These are phyloP conservation scores for Tuberolachnus salignus DNA, from an alignment of 2,888 invertebrate genomes.

Conservation along the genomic window DNA sequence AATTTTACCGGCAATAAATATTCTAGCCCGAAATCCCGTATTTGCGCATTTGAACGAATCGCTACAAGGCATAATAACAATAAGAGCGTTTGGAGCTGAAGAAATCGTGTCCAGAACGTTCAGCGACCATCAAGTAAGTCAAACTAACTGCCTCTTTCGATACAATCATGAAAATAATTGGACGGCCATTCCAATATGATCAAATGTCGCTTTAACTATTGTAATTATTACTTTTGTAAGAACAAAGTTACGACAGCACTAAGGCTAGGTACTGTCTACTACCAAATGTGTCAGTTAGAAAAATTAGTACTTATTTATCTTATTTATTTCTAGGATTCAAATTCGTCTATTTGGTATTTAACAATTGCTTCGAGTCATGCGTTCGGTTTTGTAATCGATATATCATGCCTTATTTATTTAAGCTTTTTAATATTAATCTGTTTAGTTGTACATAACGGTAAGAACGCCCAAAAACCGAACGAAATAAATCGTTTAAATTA, in stretches of 20 bases:
- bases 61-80: constrained; percentile 78
- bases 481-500: too few relatives aligned
- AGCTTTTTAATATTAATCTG: constrained; percentile 84
- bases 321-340: constrained; percentile 50
- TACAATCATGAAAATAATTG: neutral
- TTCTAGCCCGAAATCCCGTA: constrained; percentile 79
- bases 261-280: too few relatives aligned
- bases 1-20: too few relatives aligned
- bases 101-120: constrained; percentile 67
- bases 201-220: too few relatives aligned
- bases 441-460: constrained; percentile 65
- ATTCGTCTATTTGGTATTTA: constrained; percentile 84
- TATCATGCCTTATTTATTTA: constrained; percentile 85
- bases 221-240: too few relatives aligned
- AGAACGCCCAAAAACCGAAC: constrained; percentile 28
- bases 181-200: too few relatives aligned
- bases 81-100: constrained; percentile 77
- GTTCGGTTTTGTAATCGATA: constrained; percentile 91
- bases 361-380: constrained; percentile 86
- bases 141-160: too few relatives aligned
- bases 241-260: too few relatives aligned
- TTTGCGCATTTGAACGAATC: constrained; percentile 81
- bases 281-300: too few relatives aligned
- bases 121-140: constrained; percentile 61
- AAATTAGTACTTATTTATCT: too few relatives aligned